Evolutionary conservation across 2,888 invertebrate genomes (phyloP), one percentile per base, ranked within the genome.

Genomic region (Sclerodermus sp.): DNA sequence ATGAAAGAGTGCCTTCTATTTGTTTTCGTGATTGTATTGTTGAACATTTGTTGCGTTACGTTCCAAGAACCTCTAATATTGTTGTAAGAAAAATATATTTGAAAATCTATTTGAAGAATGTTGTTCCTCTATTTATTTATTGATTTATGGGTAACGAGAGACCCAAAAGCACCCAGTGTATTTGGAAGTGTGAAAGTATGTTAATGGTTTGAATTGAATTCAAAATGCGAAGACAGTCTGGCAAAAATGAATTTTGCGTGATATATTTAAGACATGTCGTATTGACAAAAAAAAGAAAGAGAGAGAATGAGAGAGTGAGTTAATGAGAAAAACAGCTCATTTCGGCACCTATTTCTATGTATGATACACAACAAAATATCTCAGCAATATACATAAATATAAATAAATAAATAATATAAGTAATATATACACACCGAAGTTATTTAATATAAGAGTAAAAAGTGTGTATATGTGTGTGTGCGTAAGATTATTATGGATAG

Each of bases 1-100:
- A 54, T 63, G 67, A 66, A 73, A 70, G 77, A 76, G 77, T 77
- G 77, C 77, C 77, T 77, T 77, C 77, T 76, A 75, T 74, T 77
- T 76, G 73, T 76, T 76, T 74, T 70, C 64, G 72, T 77, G 66
- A 68, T 75, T 74, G 70, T 73, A 74, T 74, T 71, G 73, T 75
- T 76, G 71, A 74, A 71, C 66, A 74, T 77, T 74, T 74, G 70
- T 77, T 76, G 70, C 66, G 69, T 76, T 76, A 73, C 67, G 76
- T 76, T 75, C 73, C 71, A 67, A 75, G 71, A 76, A 74, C 71
- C 72, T 76, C 72, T 75, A 76, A 67, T 64, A 65, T 72, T 70
- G 72, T 73, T 71, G 67, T 65, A 66, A 57, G 51, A 64, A 54
- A 60, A 57, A 58, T 62, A 61, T 34, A 34, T 34, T 34, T 34